Conservation (phyloP, 2,888 invertebrate species). For the Nemoura dubitans region DNA sequence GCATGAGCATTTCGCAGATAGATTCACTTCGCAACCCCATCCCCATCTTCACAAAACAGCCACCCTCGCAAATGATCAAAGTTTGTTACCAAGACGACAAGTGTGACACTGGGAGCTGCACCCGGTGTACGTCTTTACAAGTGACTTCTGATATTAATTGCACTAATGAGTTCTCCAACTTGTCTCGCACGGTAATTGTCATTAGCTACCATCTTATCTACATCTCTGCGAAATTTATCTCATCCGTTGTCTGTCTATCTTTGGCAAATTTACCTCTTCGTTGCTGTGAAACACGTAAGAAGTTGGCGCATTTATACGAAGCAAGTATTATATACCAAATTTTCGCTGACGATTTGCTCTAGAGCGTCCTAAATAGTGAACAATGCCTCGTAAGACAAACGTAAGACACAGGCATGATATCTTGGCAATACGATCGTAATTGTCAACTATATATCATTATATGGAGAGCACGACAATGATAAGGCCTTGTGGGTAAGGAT, state of each 20-base stretch:
- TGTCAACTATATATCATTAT: constrained; percentile 29
- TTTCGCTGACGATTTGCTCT: constrained; percentile 14
- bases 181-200: constrained; percentile 38
- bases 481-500: not conserved
- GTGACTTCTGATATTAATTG: constrained; percentile 45
- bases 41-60: not conserved
- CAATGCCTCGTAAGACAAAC: constrained; percentile 20
- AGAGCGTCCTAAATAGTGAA: constrained; percentile 24
- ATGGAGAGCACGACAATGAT: not conserved
- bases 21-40: not conserved
- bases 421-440: constrained; percentile 2
- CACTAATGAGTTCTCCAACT: constrained; percentile 46
- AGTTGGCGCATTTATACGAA: not conserved
- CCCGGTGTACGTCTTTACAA: constrained; percentile 30
- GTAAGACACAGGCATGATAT: not conserved
- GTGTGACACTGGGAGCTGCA: constrained; percentile 1
- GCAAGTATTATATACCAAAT: not conserved
- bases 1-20: not conserved
- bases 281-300: not conserved
- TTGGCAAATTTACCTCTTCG: constrained; percentile 1
- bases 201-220: constrained; percentile 34
- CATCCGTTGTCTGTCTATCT: constrained; percentile 9
- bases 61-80: constrained; percentile 40
- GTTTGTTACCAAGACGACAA: constrained; percentile 38
- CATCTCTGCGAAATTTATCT: constrained; percentile 18